Conservation (phyloP, 2,888 invertebrate species). For the Mimumesa dahlbomi region DNA sequence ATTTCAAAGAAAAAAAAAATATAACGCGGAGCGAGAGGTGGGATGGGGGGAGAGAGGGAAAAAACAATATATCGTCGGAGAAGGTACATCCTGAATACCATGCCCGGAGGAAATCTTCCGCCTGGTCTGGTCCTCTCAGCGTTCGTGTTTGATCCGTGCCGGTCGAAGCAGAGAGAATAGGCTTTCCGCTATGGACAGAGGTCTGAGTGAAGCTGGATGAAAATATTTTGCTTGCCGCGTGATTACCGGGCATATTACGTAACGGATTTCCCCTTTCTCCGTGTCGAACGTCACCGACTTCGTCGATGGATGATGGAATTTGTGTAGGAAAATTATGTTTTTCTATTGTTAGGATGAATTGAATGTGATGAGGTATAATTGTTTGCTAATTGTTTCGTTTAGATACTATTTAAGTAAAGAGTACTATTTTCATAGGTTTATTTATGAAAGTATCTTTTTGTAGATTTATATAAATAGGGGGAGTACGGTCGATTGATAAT, state of each 20-base stretch:
- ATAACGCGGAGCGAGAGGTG: not conserved
- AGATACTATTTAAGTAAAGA: no score
- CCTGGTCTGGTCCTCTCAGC: constrained; percentile 16
- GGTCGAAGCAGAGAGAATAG: constrained; percentile 34
- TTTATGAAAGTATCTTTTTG: no score
- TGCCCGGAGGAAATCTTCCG: constrained; percentile 42
- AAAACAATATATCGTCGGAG: constrained; percentile 37
- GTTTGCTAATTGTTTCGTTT: no score
- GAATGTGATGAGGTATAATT: no score
- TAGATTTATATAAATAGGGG: no score
- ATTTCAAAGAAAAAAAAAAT: constrained; percentile 21
- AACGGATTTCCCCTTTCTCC: constrained; percentile 6
- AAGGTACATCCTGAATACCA: constrained; percentile 42
- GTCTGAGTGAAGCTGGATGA: not conserved
- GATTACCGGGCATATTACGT: constrained; percentile 25
- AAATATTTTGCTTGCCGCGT: constrained; percentile 39
- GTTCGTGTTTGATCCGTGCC: constrained; percentile 37
- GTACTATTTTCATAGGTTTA: no score
- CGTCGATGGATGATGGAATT: not conserved
- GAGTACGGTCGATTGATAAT: no score
- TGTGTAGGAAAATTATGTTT: no score
- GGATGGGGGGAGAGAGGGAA: not conserved
- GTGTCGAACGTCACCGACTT: not conserved
- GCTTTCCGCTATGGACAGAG: constrained; percentile 21
- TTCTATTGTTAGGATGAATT: no score